Evolutionary conservation across 2,888 invertebrate species (phyloP).

Genomic region (Stenichneumon culpator): DNA sequence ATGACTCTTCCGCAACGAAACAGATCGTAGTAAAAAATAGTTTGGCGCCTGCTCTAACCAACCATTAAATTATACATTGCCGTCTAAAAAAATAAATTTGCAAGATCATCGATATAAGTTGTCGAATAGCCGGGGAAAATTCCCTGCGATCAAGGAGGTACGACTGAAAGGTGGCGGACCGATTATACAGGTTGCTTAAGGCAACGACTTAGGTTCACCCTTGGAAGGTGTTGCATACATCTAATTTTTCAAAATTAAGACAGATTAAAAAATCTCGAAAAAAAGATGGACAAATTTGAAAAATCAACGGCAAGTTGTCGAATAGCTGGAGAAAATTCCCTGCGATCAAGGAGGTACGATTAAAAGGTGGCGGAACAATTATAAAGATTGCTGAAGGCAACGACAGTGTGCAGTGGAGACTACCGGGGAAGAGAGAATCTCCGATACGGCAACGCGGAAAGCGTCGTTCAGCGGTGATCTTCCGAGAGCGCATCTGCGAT

Average conservation of each 20-base stretch:
- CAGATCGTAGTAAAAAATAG: background rate
- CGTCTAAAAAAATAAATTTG: background rate
- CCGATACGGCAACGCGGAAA: slow-evolving; percentile 35
- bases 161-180: slow-evolving; percentile 23
- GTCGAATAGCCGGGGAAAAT: slow-evolving; percentile 15
- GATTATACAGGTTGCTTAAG: slow-evolving; percentile 13
- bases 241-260: too few relatives aligned
- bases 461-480: slow-evolving; percentile 24
- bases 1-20: background rate
- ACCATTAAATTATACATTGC: slow-evolving; percentile 17
- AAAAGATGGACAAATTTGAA: background rate
- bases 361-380: background rate
- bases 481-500: slow-evolving; percentile 30
- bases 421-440: slow-evolving; percentile 21
- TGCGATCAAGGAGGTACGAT: background rate
- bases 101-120: slow-evolving; percentile 17
- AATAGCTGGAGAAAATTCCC: slow-evolving; percentile 18
- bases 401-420: slow-evolving; percentile 16
- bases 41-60: background rate
- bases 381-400: slow-evolving; percentile 26
- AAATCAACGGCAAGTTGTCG: slow-evolving; percentile 21
- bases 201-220: background rate
- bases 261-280: too few relatives aligned
- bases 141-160: background rate
- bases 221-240: too few relatives aligned